Conservation (phyloP, 1,140 invertebrate species). For the Apis mellifera region DNA sequence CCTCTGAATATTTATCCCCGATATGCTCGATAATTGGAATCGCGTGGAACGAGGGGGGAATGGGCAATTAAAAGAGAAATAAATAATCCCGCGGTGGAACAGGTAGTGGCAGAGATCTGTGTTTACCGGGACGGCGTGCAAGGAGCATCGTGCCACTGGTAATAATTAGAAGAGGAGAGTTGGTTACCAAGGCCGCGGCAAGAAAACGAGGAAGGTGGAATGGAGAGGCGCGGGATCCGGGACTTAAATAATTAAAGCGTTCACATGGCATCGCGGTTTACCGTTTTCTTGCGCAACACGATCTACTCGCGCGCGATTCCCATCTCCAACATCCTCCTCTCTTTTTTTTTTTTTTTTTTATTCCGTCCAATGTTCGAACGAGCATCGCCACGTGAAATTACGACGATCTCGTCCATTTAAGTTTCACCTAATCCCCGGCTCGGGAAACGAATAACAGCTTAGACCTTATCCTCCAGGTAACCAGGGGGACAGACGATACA, state of each 20-base stretch:
- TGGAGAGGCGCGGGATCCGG: conserved; percentile 62
- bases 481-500: fast-evolving
- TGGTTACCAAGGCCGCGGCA: conserved; percentile 42
- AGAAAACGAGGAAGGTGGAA: conserved; percentile 59
- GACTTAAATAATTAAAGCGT: conserved; percentile 70
- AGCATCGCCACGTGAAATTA: not conserved
- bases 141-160: conserved; percentile 57
- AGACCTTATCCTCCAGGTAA: not conserved
- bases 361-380: not conserved
- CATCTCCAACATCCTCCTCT: conserved; percentile 44
- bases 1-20: not conserved
- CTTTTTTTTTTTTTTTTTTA: not conserved
- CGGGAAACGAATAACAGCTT: too few species aligned
- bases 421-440: too few species aligned
- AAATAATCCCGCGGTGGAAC: conserved; percentile 47
- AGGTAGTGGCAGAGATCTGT: conserved; percentile 16
- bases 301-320: conserved; percentile 51
- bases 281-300: conserved; percentile 64
- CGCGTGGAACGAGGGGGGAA: not conserved
- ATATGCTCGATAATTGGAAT: not conserved
- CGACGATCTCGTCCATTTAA: not conserved
- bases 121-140: conserved; percentile 35
- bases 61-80: conserved; percentile 43
- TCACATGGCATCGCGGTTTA: conserved; percentile 56
- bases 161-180: conserved; percentile 52